A percentile compares a stretch with the other conserved stretches of the same genome.
Conservation (phyloP, 1,140 invertebrate species). For the Planococcus citri region DNA sequence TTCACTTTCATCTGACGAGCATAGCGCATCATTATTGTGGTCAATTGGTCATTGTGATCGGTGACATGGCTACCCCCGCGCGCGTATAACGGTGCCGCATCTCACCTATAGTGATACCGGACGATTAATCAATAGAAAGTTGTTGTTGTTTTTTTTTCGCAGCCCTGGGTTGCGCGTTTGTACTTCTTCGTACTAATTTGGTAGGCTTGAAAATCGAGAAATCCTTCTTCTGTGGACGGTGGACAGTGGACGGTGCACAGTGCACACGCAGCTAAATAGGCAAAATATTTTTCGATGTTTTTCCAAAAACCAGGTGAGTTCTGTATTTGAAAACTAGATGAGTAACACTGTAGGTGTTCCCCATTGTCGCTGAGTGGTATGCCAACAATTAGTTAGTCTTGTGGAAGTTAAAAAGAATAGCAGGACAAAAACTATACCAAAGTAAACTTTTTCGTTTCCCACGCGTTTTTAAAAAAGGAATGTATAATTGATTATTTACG, state of each 20-base stretch:
- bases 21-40: background rate
- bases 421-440: background rate
- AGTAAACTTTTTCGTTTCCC: slow-evolving; percentile 11
- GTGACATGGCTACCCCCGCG: background rate
- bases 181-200: too few relatives aligned
- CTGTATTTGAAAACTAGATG: background rate
- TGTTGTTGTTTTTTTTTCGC: background rate
- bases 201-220: background rate
- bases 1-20: background rate
- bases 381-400: slow-evolving; percentile 12
- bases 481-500: slow-evolving; percentile 16
- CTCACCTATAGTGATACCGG: too few relatives aligned
- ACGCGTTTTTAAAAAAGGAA: slow-evolving; percentile 14
- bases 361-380: slow-evolving; percentile 5
- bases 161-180: too few relatives aligned
- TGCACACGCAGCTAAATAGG: background rate
- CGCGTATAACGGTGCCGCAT: background rate
- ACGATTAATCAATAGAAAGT: slow-evolving; percentile 3
- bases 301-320: background rate
- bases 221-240: background rate
- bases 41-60: background rate
- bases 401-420: slow-evolving; percentile 11
- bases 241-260: too few relatives aligned
- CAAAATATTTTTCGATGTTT: background rate
- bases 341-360: background rate